A percentile compares a stretch with the other conserved stretches of the same genome.
phyloP scores from a whole-genome alignment of 2,113 vertebrate species.

The Sturnira hondurensis region DNA sequence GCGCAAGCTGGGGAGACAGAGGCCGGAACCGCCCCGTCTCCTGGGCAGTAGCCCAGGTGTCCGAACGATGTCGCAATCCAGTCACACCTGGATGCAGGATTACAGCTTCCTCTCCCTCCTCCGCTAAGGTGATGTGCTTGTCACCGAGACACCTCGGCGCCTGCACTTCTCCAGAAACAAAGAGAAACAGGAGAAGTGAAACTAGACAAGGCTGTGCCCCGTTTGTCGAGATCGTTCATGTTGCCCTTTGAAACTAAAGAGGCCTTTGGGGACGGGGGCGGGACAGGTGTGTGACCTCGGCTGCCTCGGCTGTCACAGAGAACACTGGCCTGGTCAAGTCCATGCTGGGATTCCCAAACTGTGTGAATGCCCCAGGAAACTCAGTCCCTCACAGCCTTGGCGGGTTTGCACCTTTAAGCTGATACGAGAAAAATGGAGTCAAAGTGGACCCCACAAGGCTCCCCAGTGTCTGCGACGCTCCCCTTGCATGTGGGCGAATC shows the following conservation, averaged over 20 bases:
- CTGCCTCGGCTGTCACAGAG: fast-evolving
- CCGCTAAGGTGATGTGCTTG: neutral
- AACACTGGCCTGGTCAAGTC: fast-evolving
- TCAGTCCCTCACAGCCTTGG: neutral
- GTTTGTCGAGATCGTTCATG: neutral
- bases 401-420: neutral
- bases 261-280: neutral
- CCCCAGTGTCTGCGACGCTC: neutral
- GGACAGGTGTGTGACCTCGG: fast-evolving
- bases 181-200: neutral
- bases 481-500: fast-evolving
- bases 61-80: neutral
- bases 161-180: neutral
- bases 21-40: fast-evolving
- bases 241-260: fast-evolving
- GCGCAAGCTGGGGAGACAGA: neutral
- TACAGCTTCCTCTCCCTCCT: neutral
- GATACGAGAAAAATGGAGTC: neutral
- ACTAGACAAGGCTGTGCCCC: fast-evolving
- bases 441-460: neutral
- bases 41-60: neutral
- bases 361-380: neutral
- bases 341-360: neutral
- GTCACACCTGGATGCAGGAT: neutral
- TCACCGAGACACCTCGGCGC: neutral